Evolutionary conservation across 1,140 invertebrate genomes (phyloP).

Genomic region (Psilanteris sp.): DNA sequence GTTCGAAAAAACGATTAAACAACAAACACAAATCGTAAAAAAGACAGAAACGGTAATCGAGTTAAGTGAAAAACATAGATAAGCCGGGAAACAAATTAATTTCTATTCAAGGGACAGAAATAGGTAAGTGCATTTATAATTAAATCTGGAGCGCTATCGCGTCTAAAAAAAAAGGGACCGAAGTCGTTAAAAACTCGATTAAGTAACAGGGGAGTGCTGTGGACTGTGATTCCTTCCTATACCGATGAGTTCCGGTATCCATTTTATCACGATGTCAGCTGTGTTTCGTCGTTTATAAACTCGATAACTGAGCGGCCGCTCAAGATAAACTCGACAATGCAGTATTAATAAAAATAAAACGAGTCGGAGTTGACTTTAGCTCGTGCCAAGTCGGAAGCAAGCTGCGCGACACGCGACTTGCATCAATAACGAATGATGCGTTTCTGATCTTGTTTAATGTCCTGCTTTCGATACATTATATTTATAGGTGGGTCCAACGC

Average conservation of each 20-base stretch:
- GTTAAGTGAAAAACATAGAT: too few species aligned
- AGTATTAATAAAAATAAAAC: constrained; percentile 39
- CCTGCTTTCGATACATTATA: constrained; percentile 15
- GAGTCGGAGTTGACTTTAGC: background rate
- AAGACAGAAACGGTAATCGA: too few species aligned
- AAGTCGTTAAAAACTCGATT: constrained; percentile 19
- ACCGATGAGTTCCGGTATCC: constrained; percentile 19
- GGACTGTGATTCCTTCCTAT: constrained; percentile 46
- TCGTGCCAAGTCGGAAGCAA: constrained; percentile 19
- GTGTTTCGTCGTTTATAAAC: constrained; percentile 19
- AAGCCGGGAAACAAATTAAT: too few species aligned
- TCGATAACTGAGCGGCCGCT: constrained; percentile 27
- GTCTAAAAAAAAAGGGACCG: too few species aligned
- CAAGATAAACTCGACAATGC: constrained; percentile 17
- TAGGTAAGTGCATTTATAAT: too few species aligned
- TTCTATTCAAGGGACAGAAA: too few species aligned
- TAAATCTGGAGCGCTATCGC: too few species aligned
- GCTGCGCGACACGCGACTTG: constrained; percentile 38
- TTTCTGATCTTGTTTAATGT: constrained; percentile 17
- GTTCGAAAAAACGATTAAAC: too few species aligned
- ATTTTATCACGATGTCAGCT: constrained; percentile 35
- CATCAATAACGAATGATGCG: constrained; percentile 19
- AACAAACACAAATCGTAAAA: too few species aligned
- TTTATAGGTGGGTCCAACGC: constrained; percentile 24
- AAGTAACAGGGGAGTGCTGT: constrained; percentile 28